phyloP scores from a whole-genome alignment of 2,797 vertebrate species.

The Salarias fasciatus region DNA sequence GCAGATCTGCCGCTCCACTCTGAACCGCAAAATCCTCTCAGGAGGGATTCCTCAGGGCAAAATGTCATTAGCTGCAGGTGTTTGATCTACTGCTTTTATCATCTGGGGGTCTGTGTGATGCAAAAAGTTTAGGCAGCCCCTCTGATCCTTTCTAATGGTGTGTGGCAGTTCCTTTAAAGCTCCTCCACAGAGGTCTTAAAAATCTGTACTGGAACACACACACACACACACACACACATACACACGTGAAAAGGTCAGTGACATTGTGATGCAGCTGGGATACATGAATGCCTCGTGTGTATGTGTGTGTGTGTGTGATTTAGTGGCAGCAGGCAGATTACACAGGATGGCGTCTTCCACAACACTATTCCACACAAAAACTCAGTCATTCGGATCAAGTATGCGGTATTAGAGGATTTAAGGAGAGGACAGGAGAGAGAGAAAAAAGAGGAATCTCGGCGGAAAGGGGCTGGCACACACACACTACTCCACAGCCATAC shows the following conservation, averaged over 20 bases:
- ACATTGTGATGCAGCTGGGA: slow-evolving; percentile 15
- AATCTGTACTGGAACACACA: too few relatives aligned
- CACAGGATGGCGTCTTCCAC: slow-evolving; percentile 49
- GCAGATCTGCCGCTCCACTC: slow-evolving; percentile 10
- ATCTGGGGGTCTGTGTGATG: slow-evolving; percentile 11
- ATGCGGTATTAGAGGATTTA: slow-evolving; percentile 32
- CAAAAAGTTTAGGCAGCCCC: slow-evolving; percentile 27
- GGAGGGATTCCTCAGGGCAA: slow-evolving; percentile 20
- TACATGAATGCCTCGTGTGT: slow-evolving; percentile 28
- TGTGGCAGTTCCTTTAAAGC: slow-evolving; percentile 19
- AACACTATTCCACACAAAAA: slow-evolving; percentile 39
- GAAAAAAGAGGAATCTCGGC: slow-evolving; percentile 22
- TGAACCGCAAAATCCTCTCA: slow-evolving; percentile 17
- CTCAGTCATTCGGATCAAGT: slow-evolving; percentile 55
- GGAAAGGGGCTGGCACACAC: too few relatives aligned
- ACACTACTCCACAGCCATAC: slow-evolving; percentile 27
- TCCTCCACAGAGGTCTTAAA: neutral
- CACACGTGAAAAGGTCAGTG: slow-evolving; percentile 31
- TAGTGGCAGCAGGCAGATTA: slow-evolving; percentile 33
- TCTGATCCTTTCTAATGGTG: slow-evolving; percentile 14
- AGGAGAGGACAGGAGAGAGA: neutral
- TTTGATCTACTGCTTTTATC: slow-evolving; percentile 38
- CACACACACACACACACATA: neutral
- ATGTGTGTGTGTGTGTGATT: neutral
- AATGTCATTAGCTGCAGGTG: slow-evolving; percentile 34